These are phyloP conservation scores for Adelognathus sp. DNA, from an alignment of 2,888 invertebrate genomes.

Conservation along the genomic window DNA sequence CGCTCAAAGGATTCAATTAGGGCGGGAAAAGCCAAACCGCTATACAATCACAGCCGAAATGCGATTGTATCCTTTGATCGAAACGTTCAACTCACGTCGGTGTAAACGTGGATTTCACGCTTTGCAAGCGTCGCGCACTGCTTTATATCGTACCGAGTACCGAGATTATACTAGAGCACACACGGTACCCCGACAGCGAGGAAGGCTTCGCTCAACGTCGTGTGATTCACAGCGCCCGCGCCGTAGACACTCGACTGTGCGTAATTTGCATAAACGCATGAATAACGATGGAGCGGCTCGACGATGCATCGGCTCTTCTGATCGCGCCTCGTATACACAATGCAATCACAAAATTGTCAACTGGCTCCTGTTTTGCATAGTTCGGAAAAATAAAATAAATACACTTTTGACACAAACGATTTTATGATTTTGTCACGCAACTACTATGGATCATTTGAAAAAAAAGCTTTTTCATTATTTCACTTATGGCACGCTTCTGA, in stretches of 20 bases:
- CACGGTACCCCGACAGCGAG: constrained; percentile 21
- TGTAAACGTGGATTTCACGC: constrained; percentile 2
- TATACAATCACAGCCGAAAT: not conserved
- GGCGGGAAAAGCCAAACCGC: not conserved
- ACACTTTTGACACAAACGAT: no score
- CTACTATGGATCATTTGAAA: no score
- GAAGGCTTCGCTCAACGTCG: constrained; percentile 19
- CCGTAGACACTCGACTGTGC: constrained; percentile 28
- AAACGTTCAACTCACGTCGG: not conserved
- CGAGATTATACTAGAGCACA: constrained; percentile 45
- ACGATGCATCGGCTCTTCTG: constrained; percentile 16
- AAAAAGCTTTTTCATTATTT: no score
- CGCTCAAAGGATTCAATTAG: no score
- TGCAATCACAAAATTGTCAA: constrained; percentile 22
- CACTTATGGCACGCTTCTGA: no score
- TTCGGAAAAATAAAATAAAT: no score
- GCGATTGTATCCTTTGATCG: not conserved
- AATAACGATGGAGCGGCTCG: constrained; percentile 41
- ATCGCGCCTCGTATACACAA: not conserved
- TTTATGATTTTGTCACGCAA: no score
- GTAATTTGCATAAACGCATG: constrained; percentile 54
- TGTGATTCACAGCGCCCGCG: constrained; percentile 43
- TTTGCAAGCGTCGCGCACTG: constrained; percentile 34
- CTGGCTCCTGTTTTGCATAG: not conserved
- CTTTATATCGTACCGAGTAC: constrained; percentile 35